These are phyloP conservation scores for Platyscapa corneri DNA, from an alignment of 1,140 invertebrate genomes.

Conservation along the genomic window DNA sequence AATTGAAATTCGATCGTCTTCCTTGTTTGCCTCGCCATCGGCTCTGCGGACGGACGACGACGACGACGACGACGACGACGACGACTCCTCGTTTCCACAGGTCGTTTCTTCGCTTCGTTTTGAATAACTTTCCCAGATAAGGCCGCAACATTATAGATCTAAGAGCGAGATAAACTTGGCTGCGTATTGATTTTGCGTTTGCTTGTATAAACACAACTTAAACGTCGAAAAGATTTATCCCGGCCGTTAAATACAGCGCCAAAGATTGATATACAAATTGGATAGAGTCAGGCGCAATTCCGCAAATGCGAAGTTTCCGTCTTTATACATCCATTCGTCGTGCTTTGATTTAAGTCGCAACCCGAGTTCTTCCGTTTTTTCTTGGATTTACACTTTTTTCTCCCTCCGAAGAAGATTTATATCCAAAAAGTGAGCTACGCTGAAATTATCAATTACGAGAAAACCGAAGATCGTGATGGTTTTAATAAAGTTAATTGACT, in stretches of 20 bases:
- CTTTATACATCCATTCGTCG: not conserved
- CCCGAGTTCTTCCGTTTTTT: not conserved
- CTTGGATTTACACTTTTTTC: not conserved
- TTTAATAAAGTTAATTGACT: constrained; percentile 2
- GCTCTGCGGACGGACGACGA: no score
- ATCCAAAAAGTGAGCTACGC: not conserved
- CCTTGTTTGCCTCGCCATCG: not conserved
- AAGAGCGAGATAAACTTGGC: not conserved
- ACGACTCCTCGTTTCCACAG: not conserved
- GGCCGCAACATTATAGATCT: not conserved
- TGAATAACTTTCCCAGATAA: constrained; percentile 9
- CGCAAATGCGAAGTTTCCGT: not conserved
- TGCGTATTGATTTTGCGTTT: not conserved
- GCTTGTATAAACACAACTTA: not conserved
- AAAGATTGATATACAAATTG: constrained; percentile 27
- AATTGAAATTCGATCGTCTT: not conserved
- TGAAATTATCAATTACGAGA: constrained; percentile 4
- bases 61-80: no score
- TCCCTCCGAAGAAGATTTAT: constrained; percentile 26
- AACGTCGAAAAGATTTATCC: not conserved
- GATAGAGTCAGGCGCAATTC: constrained; percentile 4
- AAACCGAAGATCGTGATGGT: not conserved
- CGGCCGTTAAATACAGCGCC: not conserved
- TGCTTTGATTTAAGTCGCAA: not conserved
- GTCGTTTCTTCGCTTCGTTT: not conserved